These are phyloP conservation scores for Sebastes schlegelii DNA, from an alignment of 2,113 vertebrate species.

Conservation along the genomic window DNA sequence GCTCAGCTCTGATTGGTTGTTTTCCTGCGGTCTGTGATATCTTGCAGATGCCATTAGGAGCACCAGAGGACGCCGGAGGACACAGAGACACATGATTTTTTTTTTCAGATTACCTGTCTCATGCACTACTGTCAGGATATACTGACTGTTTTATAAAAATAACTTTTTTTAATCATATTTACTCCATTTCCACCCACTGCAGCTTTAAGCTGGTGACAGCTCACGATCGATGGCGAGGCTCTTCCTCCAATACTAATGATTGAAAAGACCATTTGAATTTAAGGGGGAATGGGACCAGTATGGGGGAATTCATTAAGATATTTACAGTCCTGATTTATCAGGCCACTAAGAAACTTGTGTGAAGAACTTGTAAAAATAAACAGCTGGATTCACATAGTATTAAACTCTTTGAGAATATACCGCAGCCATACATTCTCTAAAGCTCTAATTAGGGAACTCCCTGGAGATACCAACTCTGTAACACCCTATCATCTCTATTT, in stretches of 20 bases:
- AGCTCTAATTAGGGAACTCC: slow-evolving; percentile 65
- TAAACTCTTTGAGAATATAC: slow-evolving; percentile 5
- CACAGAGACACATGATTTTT: no score
- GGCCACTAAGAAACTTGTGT: slow-evolving; percentile 67
- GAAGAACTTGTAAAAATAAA: slow-evolving; percentile 32
- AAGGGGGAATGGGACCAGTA: slow-evolving; percentile 56
- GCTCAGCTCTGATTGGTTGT: no score
- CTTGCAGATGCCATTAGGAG: no score
- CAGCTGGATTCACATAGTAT: slow-evolving; percentile 1
- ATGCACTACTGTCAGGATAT: no score
- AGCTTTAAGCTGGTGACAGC: slow-evolving; percentile 74
- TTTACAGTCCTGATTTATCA: slow-evolving; percentile 83
- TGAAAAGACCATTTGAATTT: slow-evolving; percentile 67
- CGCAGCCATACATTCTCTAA: slow-evolving; percentile 40
- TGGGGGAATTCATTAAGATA: slow-evolving; percentile 80
- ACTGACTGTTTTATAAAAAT: no score
- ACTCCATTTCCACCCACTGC: no score
- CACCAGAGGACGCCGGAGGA: no score
- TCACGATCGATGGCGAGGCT: slow-evolving; percentile 75
- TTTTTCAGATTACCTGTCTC: no score
- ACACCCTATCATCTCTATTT: slow-evolving; percentile 51
- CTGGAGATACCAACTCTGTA: slow-evolving; percentile 28
- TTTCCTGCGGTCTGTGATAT: no score
- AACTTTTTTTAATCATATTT: no score
- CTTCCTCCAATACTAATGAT: slow-evolving; percentile 77